These are phyloP conservation scores for Metopolophium dirhodum DNA, from an alignment of 1,140 invertebrate genomes.

Conservation along the genomic window DNA sequence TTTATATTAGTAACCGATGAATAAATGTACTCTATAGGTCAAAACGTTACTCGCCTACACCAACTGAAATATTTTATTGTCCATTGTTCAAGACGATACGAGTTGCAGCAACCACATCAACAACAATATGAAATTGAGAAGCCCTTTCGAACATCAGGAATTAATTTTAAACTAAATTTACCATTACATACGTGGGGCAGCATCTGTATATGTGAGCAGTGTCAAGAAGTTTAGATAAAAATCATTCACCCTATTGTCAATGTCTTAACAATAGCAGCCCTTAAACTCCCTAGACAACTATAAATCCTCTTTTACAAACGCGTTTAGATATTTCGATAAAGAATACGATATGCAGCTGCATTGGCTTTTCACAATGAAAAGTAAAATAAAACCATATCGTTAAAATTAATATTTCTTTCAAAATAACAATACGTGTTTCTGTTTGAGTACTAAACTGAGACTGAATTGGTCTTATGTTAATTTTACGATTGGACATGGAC, in stretches of 20 bases:
- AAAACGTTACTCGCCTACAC: neutral
- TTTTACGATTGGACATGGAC: constrained; percentile 23
- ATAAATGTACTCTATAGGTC: neutral
- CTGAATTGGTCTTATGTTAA: neutral
- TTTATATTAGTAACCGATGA: neutral
- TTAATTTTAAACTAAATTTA: neutral
- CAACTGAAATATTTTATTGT: neutral
- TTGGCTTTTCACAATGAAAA: neutral
- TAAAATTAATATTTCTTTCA: constrained; percentile 40
- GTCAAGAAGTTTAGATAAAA: constrained; percentile 48
- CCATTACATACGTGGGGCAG: neutral
- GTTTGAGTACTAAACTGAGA: neutral
- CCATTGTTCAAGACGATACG: neutral
- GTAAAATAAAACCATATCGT: constrained; percentile 27
- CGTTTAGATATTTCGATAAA: neutral
- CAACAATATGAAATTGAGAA: neutral
- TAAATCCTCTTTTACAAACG: neutral
- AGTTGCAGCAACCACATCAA: neutral
- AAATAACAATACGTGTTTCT: constrained; percentile 11
- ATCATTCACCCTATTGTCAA: constrained; percentile 26
- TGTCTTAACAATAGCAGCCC: constrained; percentile 5
- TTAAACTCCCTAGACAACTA: neutral
- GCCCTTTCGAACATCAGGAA: neutral
- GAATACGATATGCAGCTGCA: neutral
- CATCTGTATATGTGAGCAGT: neutral